Conservation (phyloP, 2,888 invertebrate species). For the Abrostola tripartita region DNA sequence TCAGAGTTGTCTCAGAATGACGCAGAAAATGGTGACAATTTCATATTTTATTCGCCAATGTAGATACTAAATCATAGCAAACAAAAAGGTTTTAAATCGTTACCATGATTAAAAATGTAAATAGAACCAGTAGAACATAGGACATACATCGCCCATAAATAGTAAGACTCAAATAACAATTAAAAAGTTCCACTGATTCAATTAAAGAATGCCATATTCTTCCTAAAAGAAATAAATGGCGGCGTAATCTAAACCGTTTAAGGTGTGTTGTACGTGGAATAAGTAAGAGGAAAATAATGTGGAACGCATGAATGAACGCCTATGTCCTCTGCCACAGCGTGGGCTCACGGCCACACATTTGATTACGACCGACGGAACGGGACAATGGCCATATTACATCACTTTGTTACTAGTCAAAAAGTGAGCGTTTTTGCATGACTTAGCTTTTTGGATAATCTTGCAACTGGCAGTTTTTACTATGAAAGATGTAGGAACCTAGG, state of each 20-base stretch:
- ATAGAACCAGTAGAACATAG: conserved; percentile 8
- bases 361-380: conserved; percentile 46
- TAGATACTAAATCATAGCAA: no score
- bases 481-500: not conserved
- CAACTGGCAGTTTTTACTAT: not conserved
- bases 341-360: conserved; percentile 66
- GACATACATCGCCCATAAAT: not conserved
- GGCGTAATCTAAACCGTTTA: conserved; percentile 33
- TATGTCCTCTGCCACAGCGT: conserved; percentile 56
- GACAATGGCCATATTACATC: conserved; percentile 27
- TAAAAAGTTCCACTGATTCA: conserved; percentile 26
- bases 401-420: conserved; percentile 25
- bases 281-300: conserved; percentile 62
- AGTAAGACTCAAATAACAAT: not conserved
- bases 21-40: no score
- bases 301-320: conserved; percentile 62
- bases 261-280: conserved; percentile 30
- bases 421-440: not conserved
- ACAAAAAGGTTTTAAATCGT: no score
- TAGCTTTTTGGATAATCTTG: not conserved
- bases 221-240: conserved; percentile 26
- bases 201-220: conserved; percentile 28
- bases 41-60: no score
- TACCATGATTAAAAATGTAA: no score
- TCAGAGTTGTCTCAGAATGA: no score